Evolutionary conservation across 1,140 invertebrate genomes (phyloP).

Genomic region (Muscidifurax raptorellus): DNA sequence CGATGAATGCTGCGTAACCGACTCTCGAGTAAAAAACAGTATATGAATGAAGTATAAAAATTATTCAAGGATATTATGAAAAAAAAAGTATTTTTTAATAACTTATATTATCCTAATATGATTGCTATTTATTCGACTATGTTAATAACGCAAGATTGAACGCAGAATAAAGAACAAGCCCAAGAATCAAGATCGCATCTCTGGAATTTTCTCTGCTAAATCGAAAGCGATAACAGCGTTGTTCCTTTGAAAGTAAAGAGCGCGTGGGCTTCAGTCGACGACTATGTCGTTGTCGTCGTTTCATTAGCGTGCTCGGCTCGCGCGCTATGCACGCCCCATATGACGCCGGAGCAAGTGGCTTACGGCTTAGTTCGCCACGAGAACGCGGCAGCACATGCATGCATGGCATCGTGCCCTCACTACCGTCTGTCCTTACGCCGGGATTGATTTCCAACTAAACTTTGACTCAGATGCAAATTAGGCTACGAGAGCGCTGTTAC

Average conservation of each 20-base stretch:
- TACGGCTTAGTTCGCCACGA: not conserved
- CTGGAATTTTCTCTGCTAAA: not conserved
- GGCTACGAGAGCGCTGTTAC: not conserved
- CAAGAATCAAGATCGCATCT: not conserved
- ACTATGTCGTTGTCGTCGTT: conserved; percentile 9
- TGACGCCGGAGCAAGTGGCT: not conserved
- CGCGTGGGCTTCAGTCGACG: not conserved
- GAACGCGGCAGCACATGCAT: not conserved
- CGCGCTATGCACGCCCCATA: not conserved
- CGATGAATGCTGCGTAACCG: conserved; percentile 56
- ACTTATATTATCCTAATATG: not conserved
- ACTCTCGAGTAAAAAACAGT: conserved; percentile 53
- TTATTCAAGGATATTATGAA: not conserved
- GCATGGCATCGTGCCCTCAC: not conserved
- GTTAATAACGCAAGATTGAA: not conserved
- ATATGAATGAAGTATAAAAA: not conserved
- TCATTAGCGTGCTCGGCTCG: conserved; percentile 27
- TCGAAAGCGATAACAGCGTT: not conserved
- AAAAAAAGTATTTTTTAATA: not conserved
- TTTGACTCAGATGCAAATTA: conserved; percentile 9
- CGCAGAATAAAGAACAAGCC: not conserved
- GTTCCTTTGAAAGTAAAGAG: not conserved
- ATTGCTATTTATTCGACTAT: too few species aligned
- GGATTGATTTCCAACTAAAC: conserved; percentile 21
- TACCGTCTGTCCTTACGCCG: not conserved